Evolutionary conservation across 2,888 invertebrate species (phyloP).

Genomic region (Branchipolynoe longqiensis): DNA sequence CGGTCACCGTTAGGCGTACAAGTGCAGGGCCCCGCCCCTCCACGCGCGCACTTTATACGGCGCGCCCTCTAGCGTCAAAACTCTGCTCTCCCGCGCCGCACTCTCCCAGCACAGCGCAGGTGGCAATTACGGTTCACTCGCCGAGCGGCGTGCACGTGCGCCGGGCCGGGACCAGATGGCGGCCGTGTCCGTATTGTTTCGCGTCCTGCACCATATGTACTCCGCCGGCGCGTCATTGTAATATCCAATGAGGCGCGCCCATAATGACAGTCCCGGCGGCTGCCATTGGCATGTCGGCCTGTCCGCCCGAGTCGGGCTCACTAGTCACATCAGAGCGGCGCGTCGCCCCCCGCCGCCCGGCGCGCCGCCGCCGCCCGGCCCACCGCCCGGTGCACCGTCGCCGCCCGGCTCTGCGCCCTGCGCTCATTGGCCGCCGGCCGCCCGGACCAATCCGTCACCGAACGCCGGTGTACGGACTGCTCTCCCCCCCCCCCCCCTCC

Average conservation of each 20-base stretch:
- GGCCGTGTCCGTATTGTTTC: conserved; percentile 45
- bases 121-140: conserved; percentile 4
- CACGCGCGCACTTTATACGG: conserved; percentile 14
- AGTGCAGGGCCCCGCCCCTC: conserved; percentile 44
- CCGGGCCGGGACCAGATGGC: conserved; percentile 42
- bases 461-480: neutral
- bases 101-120: conserved; percentile 16
- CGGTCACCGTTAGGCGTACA: conserved; percentile 47
- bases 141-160: conserved; percentile 13
- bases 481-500: neutral
- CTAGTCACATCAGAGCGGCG: conserved; percentile 35
- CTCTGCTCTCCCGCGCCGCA: neutral
- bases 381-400: neutral
- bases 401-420: neutral
- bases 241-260: conserved; percentile 54
- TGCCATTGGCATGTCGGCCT: conserved; percentile 48
- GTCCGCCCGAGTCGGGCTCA: neutral
- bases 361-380: neutral
- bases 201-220: conserved; percentile 20
- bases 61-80: neutral
- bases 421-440: conserved; percentile 10
- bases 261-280: conserved; percentile 41
- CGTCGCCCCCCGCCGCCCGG: neutral
- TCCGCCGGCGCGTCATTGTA: conserved; percentile 15
- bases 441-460: conserved; percentile 39